These are phyloP conservation scores for Notechis scutatus DNA, from an alignment of 2,113 vertebrate species.

Conservation along the genomic window DNA sequence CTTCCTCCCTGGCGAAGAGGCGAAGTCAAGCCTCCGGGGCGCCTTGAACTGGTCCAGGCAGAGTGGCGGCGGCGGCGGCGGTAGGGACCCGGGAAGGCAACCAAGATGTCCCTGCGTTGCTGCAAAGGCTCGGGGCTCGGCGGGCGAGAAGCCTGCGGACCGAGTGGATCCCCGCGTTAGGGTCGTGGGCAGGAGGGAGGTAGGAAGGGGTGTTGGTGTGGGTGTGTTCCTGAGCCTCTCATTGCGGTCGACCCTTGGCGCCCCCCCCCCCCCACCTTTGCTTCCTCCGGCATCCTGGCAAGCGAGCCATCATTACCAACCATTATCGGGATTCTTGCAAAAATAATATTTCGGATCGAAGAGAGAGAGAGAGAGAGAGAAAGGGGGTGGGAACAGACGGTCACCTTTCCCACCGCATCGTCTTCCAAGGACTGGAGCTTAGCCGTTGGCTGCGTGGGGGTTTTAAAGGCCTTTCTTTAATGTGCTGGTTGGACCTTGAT, in stretches of 20 bases:
- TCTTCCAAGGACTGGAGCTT: background rate
- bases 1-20: background rate
- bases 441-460: background rate
- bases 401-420: background rate
- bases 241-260: constrained; percentile 3
- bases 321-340: background rate
- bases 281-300: constrained; percentile 18
- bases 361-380: background rate
- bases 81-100: background rate
- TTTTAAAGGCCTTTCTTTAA: background rate
- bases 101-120: constrained; percentile 37
- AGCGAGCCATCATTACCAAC: background rate
- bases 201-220: background rate
- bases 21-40: background rate
- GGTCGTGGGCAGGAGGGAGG: background rate
- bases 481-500: constrained; percentile 14
- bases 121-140: constrained; percentile 5
- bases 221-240: background rate
- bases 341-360: constrained; percentile 6
- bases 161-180: background rate
- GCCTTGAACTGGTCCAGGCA: constrained; percentile 28
- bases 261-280: background rate
- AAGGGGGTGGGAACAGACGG: background rate
- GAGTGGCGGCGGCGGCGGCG: constrained; percentile 14
- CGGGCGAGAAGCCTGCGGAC: constrained; percentile 32